phyloP scores from a whole-genome alignment of 2,113 vertebrate species.

The Hoplias malabaricus region DNA sequence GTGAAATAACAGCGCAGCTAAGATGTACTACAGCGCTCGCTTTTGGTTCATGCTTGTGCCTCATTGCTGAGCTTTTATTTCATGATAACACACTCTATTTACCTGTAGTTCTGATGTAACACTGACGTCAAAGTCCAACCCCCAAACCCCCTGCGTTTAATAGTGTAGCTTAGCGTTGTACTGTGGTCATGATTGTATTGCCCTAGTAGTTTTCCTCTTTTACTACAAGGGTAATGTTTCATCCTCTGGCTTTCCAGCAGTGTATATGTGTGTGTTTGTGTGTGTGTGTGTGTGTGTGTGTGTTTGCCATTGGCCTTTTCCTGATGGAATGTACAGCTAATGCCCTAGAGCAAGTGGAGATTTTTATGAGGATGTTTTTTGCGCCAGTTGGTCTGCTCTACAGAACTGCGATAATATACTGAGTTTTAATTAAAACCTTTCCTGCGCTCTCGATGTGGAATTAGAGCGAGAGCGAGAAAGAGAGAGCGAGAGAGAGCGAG shows the following conservation, averaged over 20 bases:
- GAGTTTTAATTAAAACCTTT: slow-evolving; percentile 50
- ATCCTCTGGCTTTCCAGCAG: slow-evolving; percentile 53
- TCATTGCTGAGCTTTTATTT: no score
- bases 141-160: no score
- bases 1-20: no score
- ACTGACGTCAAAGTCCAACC: background rate
- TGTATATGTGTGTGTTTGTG: background rate
- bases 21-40: no score
- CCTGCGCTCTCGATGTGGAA: slow-evolving; percentile 19
- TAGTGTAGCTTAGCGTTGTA: background rate
- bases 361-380: slow-evolving; percentile 53
- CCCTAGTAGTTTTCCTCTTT: background rate
- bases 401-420: slow-evolving; percentile 18
- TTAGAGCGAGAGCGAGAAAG: background rate
- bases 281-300: background rate
- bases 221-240: slow-evolving; percentile 62
- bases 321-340: slow-evolving; percentile 62
- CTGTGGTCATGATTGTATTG: background rate
- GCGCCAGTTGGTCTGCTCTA: slow-evolving; percentile 51
- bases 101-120: background rate
- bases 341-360: slow-evolving; percentile 45
- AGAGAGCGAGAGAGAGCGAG: no score
- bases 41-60: no score
- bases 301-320: slow-evolving; percentile 52
- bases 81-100: no score